Conservation (phyloP, 2,888 invertebrate species). For the Teinopalpus imperialis region DNA sequence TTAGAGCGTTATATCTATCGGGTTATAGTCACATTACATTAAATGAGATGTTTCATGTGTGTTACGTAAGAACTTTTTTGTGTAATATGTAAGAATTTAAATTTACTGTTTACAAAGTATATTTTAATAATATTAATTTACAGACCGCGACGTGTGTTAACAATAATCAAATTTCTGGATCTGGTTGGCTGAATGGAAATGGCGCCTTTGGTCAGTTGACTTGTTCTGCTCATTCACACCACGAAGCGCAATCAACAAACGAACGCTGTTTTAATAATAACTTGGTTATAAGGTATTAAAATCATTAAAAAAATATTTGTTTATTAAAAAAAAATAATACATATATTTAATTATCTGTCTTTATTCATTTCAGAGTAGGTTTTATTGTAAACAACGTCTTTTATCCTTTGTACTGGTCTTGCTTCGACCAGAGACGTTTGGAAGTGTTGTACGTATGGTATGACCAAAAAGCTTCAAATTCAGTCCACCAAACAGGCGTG, state of each 20-base stretch:
- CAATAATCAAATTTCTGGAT: constrained; percentile 49
- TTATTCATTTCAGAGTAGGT: constrained; percentile 65
- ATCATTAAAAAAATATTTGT: too few species aligned
- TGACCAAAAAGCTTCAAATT: constrained; percentile 66
- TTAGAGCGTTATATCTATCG: too few species aligned
- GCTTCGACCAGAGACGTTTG: constrained; percentile 74
- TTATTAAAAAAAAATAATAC: too few species aligned
- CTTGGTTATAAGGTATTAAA: constrained; percentile 57
- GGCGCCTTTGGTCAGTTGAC: constrained; percentile 60
- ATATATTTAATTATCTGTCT: neutral
- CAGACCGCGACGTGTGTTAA: constrained; percentile 62
- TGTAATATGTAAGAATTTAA: too few species aligned
- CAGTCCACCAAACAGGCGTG: constrained; percentile 69
- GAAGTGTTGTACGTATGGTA: constrained; percentile 78
- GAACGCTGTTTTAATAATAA: constrained; percentile 66
- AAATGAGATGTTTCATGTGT: too few species aligned
- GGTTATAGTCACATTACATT: too few species aligned
- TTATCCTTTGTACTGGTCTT: constrained; percentile 72
- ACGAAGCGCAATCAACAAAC: constrained; percentile 60
- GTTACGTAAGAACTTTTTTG: too few species aligned
- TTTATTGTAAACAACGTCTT: constrained; percentile 70
- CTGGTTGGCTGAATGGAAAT: constrained; percentile 57
- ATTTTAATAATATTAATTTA: constrained; percentile 1
- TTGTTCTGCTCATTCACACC: constrained; percentile 59
- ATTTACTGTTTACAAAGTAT: constrained; percentile 36